Conservation (phyloP, 2,797 vertebrate species). For the Gadopsis marmoratus region DNA sequence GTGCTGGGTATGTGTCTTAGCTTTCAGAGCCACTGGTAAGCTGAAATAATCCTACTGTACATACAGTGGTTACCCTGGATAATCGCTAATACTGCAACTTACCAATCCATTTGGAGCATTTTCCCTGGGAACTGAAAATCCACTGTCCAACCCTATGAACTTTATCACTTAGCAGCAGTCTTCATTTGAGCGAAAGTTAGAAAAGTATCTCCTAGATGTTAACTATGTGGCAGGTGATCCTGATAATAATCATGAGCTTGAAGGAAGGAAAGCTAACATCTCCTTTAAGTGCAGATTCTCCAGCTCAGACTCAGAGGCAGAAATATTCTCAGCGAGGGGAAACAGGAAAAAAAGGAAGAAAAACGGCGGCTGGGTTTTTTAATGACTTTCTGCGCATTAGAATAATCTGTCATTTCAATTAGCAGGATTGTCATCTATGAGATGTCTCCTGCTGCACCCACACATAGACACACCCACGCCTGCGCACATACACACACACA, state of each 20-base stretch:
- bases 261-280: slow-evolving; percentile 78
- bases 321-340: slow-evolving; percentile 76
- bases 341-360: slow-evolving; percentile 69
- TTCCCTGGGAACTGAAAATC: slow-evolving; percentile 17
- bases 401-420: slow-evolving; percentile 92
- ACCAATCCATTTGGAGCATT: slow-evolving; percentile 33
- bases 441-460: slow-evolving; percentile 81
- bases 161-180: slow-evolving; percentile 41
- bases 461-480: slow-evolving; percentile 67
- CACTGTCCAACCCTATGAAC: slow-evolving; percentile 41
- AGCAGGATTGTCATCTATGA: slow-evolving; percentile 86
- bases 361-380: slow-evolving; percentile 82
- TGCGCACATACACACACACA: slow-evolving; percentile 56
- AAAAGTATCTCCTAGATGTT: slow-evolving; percentile 70
- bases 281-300: slow-evolving; percentile 81
- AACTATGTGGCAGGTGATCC: slow-evolving; percentile 77
- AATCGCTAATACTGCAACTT: slow-evolving; percentile 43
- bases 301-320: slow-evolving; percentile 76
- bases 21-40: slow-evolving; percentile 47
- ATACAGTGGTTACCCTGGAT: slow-evolving; percentile 45
- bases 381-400: slow-evolving; percentile 89
- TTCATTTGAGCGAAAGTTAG: slow-evolving; percentile 65
- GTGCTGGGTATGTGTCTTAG: slow-evolving; percentile 47
- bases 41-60: slow-evolving; percentile 60
- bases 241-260: slow-evolving; percentile 82